These are phyloP conservation scores for Pangasius mekongensis DNA, from an alignment of 2,797 vertebrate species.

Conservation along the genomic window DNA sequence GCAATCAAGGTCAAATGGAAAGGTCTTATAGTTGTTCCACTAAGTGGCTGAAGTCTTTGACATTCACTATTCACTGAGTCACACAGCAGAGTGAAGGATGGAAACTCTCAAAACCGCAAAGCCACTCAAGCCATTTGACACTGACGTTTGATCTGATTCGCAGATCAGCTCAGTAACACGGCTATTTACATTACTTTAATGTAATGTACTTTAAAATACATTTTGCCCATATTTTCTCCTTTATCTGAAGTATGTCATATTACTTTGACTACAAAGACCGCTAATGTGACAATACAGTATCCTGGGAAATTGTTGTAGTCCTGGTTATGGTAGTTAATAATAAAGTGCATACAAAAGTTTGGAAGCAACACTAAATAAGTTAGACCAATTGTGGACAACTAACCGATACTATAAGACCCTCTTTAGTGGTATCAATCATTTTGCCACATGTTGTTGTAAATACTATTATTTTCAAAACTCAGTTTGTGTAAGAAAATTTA, in stretches of 20 bases:
- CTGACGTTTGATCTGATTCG: slow-evolving; percentile 47
- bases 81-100: slow-evolving; percentile 43
- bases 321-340: not conserved
- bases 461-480: not conserved
- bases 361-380: not conserved
- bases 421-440: not conserved
- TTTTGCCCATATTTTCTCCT: not conserved
- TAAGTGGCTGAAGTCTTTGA: slow-evolving; percentile 44
- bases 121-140: slow-evolving; percentile 48
- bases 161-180: slow-evolving; percentile 19
- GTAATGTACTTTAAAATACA: not conserved
- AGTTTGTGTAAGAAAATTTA: not conserved
- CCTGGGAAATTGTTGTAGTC: not conserved
- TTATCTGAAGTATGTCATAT: not conserved
- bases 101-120: slow-evolving; percentile 61
- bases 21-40: slow-evolving; percentile 46
- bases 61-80: slow-evolving; percentile 48
- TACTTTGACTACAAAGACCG: not conserved
- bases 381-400: not conserved
- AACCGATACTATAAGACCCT: not conserved
- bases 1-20: slow-evolving; percentile 35
- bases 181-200: not conserved
- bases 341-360: not conserved
- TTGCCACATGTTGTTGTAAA: not conserved
- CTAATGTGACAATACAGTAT: not conserved